A percentile compares a stretch with the other conserved stretches of the same genome.
phyloP scores from a whole-genome alignment of 2,797 vertebrate genomes.

The Clarias platycephalus region DNA sequence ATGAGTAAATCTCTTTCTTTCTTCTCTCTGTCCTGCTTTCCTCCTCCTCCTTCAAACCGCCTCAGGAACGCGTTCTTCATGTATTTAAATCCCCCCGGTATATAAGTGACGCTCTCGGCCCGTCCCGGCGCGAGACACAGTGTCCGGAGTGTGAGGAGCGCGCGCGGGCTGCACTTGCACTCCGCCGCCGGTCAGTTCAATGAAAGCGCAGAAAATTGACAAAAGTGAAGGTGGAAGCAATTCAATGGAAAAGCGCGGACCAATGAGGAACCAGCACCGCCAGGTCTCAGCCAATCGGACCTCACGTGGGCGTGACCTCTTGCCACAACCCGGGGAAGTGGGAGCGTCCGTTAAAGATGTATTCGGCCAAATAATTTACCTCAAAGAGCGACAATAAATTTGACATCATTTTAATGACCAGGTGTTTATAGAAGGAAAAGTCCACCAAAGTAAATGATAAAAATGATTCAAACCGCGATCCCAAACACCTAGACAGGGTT shows the following conservation, averaged over 20 bases:
- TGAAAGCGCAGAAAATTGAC: conserved; percentile 75
- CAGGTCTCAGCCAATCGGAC: conserved; percentile 66
- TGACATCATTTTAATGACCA: too few species aligned
- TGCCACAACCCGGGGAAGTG: conserved; percentile 18
- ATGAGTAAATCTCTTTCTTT: neutral
- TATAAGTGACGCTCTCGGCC: neutral
- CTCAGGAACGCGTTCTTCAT: neutral
- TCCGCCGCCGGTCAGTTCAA: conserved; percentile 66
- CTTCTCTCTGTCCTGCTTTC: neutral
- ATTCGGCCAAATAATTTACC: too few species aligned
- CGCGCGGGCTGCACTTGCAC: conserved; percentile 42
- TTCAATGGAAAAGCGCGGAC: conserved; percentile 65
- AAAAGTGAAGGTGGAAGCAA: conserved; percentile 77
- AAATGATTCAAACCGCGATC: too few species aligned
- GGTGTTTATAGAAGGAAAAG: too few species aligned
- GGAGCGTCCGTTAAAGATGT: conserved; percentile 60
- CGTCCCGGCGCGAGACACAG: neutral
- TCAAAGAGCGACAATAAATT: too few species aligned
- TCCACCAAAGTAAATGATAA: too few species aligned
- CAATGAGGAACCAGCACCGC: conserved; percentile 63
- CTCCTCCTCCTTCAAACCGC: neutral
- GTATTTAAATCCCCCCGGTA: neutral
- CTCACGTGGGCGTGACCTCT: conserved; percentile 58
- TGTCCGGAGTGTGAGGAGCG: neutral
- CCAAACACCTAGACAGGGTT: too few species aligned